Evolutionary conservation across 1,140 invertebrate species (phyloP).

Genomic region (Luehdorfia chinensis): DNA sequence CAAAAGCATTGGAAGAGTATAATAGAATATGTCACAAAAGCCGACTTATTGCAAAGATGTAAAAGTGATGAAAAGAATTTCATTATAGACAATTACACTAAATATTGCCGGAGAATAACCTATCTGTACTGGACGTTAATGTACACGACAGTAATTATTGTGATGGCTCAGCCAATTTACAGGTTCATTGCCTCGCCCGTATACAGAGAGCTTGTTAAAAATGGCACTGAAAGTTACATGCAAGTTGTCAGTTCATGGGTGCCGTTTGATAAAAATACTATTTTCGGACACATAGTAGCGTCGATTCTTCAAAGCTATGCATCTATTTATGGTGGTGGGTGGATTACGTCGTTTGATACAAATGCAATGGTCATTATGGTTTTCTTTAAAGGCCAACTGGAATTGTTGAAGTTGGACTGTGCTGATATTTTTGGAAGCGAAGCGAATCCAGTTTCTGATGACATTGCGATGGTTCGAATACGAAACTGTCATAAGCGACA

Average conservation of each 20-base stretch:
- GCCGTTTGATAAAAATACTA: slow-evolving; percentile 43
- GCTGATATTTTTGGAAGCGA: slow-evolving; percentile 34
- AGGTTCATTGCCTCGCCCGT: slow-evolving; percentile 38
- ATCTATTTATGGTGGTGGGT: slow-evolving; percentile 47
- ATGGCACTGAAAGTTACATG: slow-evolving; percentile 36
- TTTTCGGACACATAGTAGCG: slow-evolving; percentile 33
- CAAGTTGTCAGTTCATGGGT: slow-evolving; percentile 55
- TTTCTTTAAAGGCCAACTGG: slow-evolving; percentile 44
- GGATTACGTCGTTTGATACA: slow-evolving; percentile 52
- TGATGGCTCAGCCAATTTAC: slow-evolving; percentile 48
- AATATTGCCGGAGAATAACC: slow-evolving; percentile 56
- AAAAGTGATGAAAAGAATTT: slow-evolving; percentile 22
- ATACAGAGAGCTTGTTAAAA: slow-evolving; percentile 47
- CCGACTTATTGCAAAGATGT: slow-evolving; percentile 40
- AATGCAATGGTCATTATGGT: slow-evolving; percentile 54
- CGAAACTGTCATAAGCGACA: slow-evolving; percentile 40
- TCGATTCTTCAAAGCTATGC: slow-evolving; percentile 38
- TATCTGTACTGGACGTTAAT: slow-evolving; percentile 54
- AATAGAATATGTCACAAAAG: slow-evolving; percentile 50
- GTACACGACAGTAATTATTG: slow-evolving; percentile 54
- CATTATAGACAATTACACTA: slow-evolving; percentile 43
- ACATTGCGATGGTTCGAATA: slow-evolving; percentile 26
- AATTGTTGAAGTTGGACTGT: slow-evolving; percentile 41
- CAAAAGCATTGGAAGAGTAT: slow-evolving; percentile 52
- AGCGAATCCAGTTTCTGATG: slow-evolving; percentile 12